Percentiles rank a stretch among this genome's conserved stretches.
Conservation (phyloP, 2,888 invertebrate genomes). For the Petrolisthes cinctipes region DNA sequence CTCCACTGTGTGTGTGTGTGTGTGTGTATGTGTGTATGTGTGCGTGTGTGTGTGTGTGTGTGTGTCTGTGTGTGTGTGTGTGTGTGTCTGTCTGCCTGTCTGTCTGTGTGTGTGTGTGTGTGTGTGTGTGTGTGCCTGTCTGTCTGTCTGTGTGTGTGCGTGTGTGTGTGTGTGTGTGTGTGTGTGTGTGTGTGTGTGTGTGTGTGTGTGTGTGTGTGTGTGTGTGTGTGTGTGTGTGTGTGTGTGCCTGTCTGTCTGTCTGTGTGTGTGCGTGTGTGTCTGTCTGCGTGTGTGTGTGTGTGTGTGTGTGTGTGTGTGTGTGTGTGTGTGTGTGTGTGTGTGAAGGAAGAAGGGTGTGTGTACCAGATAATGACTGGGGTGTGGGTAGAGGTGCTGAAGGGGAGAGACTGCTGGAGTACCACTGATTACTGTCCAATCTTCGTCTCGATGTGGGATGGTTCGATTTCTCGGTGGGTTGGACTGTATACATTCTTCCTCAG, state of each 20-base stretch:
- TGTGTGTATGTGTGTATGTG: slow-evolving; percentile 1
- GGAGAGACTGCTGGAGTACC: no score
- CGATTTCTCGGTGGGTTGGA: no score
- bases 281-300: neutral
- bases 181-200: neutral
- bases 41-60: slow-evolving; percentile 10
- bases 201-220: neutral
- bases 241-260: neutral
- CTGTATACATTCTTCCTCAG: no score
- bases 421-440: no score
- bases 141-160: neutral
- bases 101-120: slow-evolving; percentile 22
- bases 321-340: neutral
- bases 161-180: neutral
- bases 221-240: neutral
- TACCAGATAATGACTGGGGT: no score
- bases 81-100: neutral
- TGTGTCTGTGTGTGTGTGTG: slow-evolving; percentile 16
- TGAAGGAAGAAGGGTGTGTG: neutral
- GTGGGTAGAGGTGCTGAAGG: no score
- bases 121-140: neutral
- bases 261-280: neutral
- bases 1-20: neutral
- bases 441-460: no score
- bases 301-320: neutral